Evolutionary conservation across 2,888 invertebrate species (phyloP).

Genomic region (Lasioglossum oenotherae): DNA sequence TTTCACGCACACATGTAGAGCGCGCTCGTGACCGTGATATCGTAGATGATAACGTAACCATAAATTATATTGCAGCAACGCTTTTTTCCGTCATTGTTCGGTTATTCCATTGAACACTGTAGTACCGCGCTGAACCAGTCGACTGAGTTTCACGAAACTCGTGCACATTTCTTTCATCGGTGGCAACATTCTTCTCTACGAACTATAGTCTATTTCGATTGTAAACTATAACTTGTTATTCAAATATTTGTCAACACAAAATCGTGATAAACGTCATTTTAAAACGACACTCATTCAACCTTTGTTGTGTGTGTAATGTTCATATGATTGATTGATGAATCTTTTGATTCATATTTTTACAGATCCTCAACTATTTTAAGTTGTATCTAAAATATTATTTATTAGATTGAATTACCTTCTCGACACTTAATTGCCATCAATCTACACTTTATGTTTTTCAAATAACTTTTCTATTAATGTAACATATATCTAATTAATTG

Average conservation of each 20-base stretch:
- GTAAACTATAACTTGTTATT: not conserved
- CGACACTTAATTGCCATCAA: no score
- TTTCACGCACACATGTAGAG: slow-evolving; percentile 30
- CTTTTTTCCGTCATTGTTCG: not conserved
- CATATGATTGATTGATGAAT: no score
- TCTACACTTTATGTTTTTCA: no score
- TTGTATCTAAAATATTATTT: no score
- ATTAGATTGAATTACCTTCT: no score
- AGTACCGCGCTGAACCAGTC: not conserved
- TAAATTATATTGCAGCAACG: not conserved
- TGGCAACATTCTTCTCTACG: not conserved
- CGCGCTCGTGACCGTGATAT: not conserved
- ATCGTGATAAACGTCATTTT: not conserved
- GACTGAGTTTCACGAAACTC: not conserved
- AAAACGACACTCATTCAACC: not conserved
- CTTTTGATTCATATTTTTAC: no score
- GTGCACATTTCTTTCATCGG: not conserved
- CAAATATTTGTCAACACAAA: not conserved
- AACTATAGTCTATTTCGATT: not conserved
- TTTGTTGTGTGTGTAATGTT: not conserved
- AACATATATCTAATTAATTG: no score
- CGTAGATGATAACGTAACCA: not conserved
- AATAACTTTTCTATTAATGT: no score
- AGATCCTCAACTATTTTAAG: no score
- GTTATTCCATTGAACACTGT: not conserved